phyloP scores from a whole-genome alignment of 2,113 vertebrate genomes.

The Papio anubis region DNA sequence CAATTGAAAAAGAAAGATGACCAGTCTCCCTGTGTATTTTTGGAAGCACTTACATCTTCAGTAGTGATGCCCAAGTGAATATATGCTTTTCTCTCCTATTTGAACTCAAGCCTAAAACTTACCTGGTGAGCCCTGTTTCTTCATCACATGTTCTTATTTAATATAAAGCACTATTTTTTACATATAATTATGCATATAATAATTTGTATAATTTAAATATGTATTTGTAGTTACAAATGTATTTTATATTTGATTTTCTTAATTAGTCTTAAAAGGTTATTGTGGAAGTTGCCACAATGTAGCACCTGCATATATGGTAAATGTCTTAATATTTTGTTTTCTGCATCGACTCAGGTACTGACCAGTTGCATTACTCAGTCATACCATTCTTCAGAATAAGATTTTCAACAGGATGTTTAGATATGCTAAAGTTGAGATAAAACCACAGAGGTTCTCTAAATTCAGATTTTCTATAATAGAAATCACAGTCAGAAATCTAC shows the following conservation, averaged over 20 bases:
- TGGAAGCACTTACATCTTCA: background rate
- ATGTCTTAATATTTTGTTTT: background rate
- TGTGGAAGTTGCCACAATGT: background rate
- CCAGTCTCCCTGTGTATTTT: background rate
- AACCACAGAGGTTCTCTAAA: background rate
- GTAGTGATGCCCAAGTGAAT: background rate
- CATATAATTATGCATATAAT: background rate
- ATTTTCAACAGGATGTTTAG: background rate
- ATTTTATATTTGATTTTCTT: conserved; percentile 30
- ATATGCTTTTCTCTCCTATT: conserved; percentile 8
- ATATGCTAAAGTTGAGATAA: background rate
- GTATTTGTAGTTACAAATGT: conserved; percentile 29
- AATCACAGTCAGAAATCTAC: background rate
- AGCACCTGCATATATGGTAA: background rate
- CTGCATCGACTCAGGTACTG: background rate
- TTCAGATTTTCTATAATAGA: background rate
- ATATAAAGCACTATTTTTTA: background rate
- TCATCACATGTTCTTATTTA: background rate
- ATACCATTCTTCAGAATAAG: conserved; percentile 10
- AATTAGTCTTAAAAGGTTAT: background rate
- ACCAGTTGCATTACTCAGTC: background rate
- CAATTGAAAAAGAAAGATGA: conserved; percentile 71
- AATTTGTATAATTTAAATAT: background rate
- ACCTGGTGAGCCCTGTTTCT: conserved; percentile 1
- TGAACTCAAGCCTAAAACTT: conserved; percentile 12